Evolutionary conservation across 2,888 invertebrate species (phyloP).

Genomic region (Nycteola revayana): DNA sequence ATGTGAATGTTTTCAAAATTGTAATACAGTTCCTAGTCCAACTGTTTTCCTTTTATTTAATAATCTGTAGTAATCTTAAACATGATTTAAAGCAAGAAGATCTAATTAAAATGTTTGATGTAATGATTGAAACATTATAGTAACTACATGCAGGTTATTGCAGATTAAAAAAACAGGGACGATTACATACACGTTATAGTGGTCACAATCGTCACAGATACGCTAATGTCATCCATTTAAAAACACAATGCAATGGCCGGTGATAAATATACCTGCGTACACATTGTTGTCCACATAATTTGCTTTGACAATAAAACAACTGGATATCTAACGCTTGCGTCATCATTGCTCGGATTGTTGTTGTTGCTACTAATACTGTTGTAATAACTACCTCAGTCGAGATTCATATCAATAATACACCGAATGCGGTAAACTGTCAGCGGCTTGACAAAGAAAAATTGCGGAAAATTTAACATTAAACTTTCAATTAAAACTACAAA

Average conservation of each 20-base stretch:
- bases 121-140: too few species aligned
- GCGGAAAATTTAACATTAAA: constrained; percentile 7
- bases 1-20: too few species aligned
- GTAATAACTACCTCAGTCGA: constrained; percentile 6
- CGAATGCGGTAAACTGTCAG: not conserved
- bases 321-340: constrained; percentile 31
- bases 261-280: constrained; percentile 43
- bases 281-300: constrained; percentile 35
- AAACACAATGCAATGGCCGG: constrained; percentile 44
- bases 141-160: too few species aligned
- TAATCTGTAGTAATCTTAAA: too few species aligned
- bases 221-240: constrained; percentile 19
- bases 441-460: constrained; percentile 2
- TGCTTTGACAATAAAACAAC: constrained; percentile 31
- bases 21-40: too few species aligned
- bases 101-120: too few species aligned
- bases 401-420: too few species aligned
- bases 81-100: too few species aligned
- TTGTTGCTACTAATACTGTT: constrained; percentile 23
- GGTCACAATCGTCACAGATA: constrained; percentile 5
- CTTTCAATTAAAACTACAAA: constrained; percentile 4
- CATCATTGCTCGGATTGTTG: constrained; percentile 30
- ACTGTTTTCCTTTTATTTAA: too few species aligned
- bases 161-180: not conserved
- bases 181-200: not conserved